Evolutionary conservation across 1,140 invertebrate species (phyloP), one percentile per base, ranked within the genome.

Genomic region (Colletes gigas): DNA sequence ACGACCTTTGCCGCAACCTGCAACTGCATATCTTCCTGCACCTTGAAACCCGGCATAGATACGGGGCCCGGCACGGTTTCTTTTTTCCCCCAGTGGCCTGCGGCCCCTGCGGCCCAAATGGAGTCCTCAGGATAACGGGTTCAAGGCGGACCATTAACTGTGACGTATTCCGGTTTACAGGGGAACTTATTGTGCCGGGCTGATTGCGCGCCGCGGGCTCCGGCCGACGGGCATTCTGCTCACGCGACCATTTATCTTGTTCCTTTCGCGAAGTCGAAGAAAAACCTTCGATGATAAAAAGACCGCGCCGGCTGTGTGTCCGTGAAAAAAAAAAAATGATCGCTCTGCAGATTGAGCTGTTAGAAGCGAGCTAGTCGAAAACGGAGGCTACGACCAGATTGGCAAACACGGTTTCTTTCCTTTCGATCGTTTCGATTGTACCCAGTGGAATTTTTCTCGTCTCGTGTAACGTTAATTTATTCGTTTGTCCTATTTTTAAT

Each of bases 1-100:
- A 91, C 90, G 89, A 91, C 90, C 88, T 90, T 89, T 88, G 78
- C 87, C 83, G 82, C 88, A 90, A 90, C 89, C 89, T 90, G 86
- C 89, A 90, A 88, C 83, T 78, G 87, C 85, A 84, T 86, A 83
- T 90, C 83, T 85, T 67, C 73, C 77, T 76, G 70, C 77, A 74
- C 75, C 82, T 83, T 77, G 70, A 71, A 83, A 54, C 75, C 69
- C 72, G 69, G 81, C 84, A 68, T 81, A 83, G 84, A 86, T 86
- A 80, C 75, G 62, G 44, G 19, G 17, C 67, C 71, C 57, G 19
- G 39, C 47, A 62, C 59, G 54, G 54, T 50, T 57, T 19, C 39
- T 39, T 30, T 60, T 74, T 65, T 66, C n/a, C 17, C 5, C 55
- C 12, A 7, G 44, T 44, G 15, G 59, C 19, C 71, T 17, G 65